Base-by-base conservation (phyloP, 2,797 vertebrate species). In the Alfaro cultratus region DNA sequence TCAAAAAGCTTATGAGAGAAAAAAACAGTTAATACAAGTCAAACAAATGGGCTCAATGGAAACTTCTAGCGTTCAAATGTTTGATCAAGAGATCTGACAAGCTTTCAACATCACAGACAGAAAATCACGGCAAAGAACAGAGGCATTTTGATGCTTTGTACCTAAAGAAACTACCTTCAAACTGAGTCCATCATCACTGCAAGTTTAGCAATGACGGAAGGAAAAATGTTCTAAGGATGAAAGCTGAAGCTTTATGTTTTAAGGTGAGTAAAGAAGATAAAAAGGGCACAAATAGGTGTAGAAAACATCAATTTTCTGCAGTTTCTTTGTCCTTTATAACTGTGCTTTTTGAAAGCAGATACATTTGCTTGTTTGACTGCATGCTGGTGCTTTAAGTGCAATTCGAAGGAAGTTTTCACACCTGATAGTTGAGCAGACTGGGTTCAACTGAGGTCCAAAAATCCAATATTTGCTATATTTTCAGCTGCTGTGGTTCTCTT, bases 31-130 rank as follows among this genome's bases (percentile, higher is more conserved):
- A 43, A 34, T 62, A 75, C 74, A 46, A 75, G 60, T 75, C 55
- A 62, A 70, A 71, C 67, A 70, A 71, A 45, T 76, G n/a, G 43
- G 10, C 74, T 62, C 43, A 23, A 16, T 67, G 21, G 67, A 71
- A 76, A 46, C 31, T 16, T 60, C 60, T 76, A 29, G 18, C 55
- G 21, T 36, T 62, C 29, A 34, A 31, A 45, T 36, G 45, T 67
- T 76, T 67, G 45, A 49, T 76, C 75, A 76, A 1, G 2, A 49
- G 7, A 23, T 49, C 31, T 31, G 45, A 67, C 75, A 67, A 67
- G 75, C 60, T 67, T 62, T 47, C 60, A 76, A 76, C 57, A 64
- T 64, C 75, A 76, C 29, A 76, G 29, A 7, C 43, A 47, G 43
- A 75, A 76, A 76, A 76, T 64, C 41, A 47, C 13, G 7, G 57